Conservation (phyloP, 1,140 invertebrate species). For the Hypothenemus hampei region DNA sequence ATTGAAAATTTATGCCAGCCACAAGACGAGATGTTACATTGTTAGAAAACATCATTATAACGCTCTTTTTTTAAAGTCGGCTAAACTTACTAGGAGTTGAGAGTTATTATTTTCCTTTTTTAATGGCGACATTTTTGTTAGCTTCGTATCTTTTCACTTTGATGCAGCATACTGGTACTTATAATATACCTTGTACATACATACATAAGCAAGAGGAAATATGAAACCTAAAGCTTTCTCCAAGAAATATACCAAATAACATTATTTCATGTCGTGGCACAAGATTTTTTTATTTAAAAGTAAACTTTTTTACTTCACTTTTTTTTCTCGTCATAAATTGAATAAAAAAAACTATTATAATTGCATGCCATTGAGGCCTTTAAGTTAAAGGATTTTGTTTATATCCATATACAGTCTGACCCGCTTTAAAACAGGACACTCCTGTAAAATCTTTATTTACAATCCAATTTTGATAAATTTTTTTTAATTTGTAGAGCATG, state of each 20-base stretch:
- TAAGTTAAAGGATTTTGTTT: too few relatives aligned
- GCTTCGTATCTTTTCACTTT: neutral
- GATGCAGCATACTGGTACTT: too few relatives aligned
- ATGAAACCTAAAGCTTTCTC: neutral
- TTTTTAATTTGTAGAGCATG: too few relatives aligned
- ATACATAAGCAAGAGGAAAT: neutral
- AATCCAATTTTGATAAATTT: too few relatives aligned
- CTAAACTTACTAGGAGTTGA: neutral
- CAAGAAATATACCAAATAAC: neutral
- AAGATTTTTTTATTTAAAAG: neutral
- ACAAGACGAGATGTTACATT: neutral
- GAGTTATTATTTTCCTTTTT: neutral
- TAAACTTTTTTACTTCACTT: neutral
- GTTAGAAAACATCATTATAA: neutral
- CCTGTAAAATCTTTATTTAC: too few relatives aligned
- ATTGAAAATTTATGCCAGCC: neutral
- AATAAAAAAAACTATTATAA: too few relatives aligned
- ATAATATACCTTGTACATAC: too few relatives aligned
- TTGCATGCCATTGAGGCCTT: too few relatives aligned
- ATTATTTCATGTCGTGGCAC: neutral
- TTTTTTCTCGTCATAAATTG: too few relatives aligned
- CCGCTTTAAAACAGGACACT: too few relatives aligned
- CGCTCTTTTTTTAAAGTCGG: neutral
- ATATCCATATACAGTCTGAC: too few relatives aligned
- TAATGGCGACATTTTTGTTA: neutral